These are phyloP conservation scores for Dynastes tityus DNA, from an alignment of 2,888 invertebrate species.

Conservation along the genomic window DNA sequence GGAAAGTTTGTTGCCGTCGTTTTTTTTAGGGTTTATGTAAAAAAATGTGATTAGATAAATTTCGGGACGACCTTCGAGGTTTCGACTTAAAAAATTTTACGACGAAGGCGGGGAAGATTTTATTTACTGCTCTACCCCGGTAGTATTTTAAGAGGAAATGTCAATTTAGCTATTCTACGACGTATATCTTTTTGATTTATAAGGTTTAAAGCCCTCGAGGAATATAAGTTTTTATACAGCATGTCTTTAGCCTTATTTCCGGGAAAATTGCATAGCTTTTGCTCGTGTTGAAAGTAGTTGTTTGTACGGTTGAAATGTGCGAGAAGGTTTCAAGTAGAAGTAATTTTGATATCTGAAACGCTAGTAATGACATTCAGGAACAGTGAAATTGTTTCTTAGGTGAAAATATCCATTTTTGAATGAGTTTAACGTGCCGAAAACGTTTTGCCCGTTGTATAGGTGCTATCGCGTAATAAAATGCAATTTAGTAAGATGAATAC, in stretches of 20 bases:
- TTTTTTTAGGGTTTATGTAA: slow-evolving; percentile 6
- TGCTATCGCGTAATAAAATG: too few relatives aligned
- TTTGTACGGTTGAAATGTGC: background rate
- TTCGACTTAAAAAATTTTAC: slow-evolving; percentile 26
- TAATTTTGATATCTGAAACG: background rate
- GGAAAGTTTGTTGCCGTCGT: background rate
- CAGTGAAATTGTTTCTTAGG: background rate
- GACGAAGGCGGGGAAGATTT: background rate
- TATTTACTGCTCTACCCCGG: slow-evolving; percentile 35
- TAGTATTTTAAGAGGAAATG: slow-evolving; percentile 26
- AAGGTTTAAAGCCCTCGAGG: background rate
- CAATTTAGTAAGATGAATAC: too few relatives aligned
- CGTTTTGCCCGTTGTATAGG: too few relatives aligned
- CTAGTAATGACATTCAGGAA: background rate
- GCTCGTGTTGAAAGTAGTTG: too few relatives aligned
- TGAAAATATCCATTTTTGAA: too few relatives aligned
- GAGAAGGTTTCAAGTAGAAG: background rate
- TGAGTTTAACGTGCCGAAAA: too few relatives aligned
- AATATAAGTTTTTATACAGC: slow-evolving; percentile 27
- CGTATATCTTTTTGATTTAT: slow-evolving; percentile 39
- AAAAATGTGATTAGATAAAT: slow-evolving; percentile 19
- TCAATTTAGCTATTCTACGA: slow-evolving; percentile 34
- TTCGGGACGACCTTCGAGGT: too few relatives aligned
- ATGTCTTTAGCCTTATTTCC: too few relatives aligned
- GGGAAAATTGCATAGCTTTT: too few relatives aligned